Percentiles rank a stretch among this genome's conserved stretches.
Conservation (phyloP, 2,888 invertebrate genomes). For the Tetropium fuscum region DNA sequence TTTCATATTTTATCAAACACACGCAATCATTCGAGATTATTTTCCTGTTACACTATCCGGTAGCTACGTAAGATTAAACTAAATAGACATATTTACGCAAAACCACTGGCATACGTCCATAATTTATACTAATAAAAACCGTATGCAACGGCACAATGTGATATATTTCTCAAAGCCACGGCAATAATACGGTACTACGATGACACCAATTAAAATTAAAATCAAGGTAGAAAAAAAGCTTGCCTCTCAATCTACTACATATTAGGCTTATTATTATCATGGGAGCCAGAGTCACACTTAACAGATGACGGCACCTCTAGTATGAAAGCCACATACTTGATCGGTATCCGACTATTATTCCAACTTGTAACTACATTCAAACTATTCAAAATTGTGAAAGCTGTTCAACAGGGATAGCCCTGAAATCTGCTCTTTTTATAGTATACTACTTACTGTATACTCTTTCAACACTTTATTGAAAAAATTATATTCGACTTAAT, state of each 20-base stretch:
- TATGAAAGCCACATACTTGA: too few species aligned
- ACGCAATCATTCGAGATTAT: too few species aligned
- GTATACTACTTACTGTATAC: too few species aligned
- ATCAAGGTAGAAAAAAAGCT: constrained; percentile 1
- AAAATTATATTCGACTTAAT: too few species aligned
- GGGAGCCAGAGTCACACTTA: background rate
- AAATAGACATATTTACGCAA: background rate
- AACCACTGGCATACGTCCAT: background rate
- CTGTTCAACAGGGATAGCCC: too few species aligned
- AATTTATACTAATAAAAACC: constrained; percentile 5
- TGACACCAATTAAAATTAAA: constrained; percentile 10
- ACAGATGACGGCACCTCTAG: background rate
- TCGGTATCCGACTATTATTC: too few species aligned
- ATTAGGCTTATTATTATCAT: background rate
- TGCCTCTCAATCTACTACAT: background rate
- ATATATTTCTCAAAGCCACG: constrained; percentile 6
- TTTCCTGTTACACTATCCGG: background rate
- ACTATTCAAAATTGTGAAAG: too few species aligned
- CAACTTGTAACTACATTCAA: too few species aligned
- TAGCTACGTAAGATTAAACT: background rate
- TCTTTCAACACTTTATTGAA: too few species aligned
- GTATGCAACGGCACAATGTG: constrained; percentile 5
- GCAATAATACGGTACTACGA: constrained; percentile 9
- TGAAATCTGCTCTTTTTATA: too few species aligned
- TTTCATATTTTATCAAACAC: background rate